phyloP scores from a whole-genome alignment of 2,113 vertebrate genomes.

The Danionella cerebrum region DNA sequence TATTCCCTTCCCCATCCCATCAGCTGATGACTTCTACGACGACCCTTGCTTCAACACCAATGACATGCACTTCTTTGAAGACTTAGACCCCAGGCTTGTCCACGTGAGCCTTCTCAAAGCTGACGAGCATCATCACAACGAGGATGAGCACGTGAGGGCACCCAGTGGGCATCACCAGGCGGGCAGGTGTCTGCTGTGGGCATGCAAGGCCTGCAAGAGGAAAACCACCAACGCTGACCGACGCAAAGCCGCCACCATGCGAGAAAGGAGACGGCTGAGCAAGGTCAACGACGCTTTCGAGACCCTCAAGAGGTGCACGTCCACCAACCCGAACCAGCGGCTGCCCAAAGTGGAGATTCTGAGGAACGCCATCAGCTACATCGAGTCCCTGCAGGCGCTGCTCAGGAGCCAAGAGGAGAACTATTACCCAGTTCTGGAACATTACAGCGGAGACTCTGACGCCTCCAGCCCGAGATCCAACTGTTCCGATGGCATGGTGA shows the following conservation, averaged over 20 bases:
- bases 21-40: constrained; percentile 88
- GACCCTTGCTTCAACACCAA: constrained; percentile 92
- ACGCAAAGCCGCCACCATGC: constrained; percentile 90
- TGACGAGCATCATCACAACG: constrained; percentile 77
- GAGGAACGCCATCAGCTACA: constrained; percentile 95
- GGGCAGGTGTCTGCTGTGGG: constrained; percentile 92
- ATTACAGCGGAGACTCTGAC: constrained; percentile 90
- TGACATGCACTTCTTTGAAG: constrained; percentile 96
- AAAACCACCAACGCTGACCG: constrained; percentile 95
- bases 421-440: constrained; percentile 79
- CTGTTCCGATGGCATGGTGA: constrained; percentile 97
- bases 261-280: constrained; percentile 86
- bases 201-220: constrained; percentile 95
- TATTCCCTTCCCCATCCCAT: constrained; percentile 80
- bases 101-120: constrained; percentile 83
- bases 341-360: constrained; percentile 98
- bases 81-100: constrained; percentile 90
- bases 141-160: constrained; percentile 90
- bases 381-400: constrained; percentile 90
- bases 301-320: constrained; percentile 92
- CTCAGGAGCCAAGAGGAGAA: constrained; percentile 82
- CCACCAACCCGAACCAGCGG: constrained; percentile 90
- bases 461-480: constrained; percentile 92
- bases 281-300: constrained; percentile 98
- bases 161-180: constrained; percentile 96